A percentile compares a stretch with the other conserved stretches of the same genome.
phyloP scores from a whole-genome alignment of 2,113 vertebrate genomes.

The Gallinago jamesoni region DNA sequence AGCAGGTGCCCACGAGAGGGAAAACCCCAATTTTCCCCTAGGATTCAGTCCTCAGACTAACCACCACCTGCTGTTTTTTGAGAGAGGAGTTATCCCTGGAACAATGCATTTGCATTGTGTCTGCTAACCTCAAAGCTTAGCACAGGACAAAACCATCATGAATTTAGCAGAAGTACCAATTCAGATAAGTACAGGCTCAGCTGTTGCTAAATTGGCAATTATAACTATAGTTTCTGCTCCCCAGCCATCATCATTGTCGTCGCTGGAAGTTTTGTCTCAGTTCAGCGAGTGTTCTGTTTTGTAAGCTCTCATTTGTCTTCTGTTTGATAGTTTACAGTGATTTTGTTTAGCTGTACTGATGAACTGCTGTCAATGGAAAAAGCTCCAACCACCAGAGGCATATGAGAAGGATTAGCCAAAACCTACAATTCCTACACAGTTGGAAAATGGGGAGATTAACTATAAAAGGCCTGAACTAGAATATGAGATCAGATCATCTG shows the following conservation, averaged over 20 bases:
- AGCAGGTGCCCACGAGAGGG: background rate
- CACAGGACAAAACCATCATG: slow-evolving; percentile 34
- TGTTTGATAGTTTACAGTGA: slow-evolving; percentile 47
- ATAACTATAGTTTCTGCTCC: slow-evolving; percentile 17
- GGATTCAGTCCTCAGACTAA: background rate
- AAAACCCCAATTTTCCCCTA: background rate
- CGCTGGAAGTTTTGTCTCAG: slow-evolving; percentile 27
- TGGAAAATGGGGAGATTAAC: slow-evolving; percentile 35
- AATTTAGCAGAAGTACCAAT: slow-evolving; percentile 56
- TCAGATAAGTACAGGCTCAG: slow-evolving; percentile 55
- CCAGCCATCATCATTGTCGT: background rate
- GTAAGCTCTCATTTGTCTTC: slow-evolving; percentile 50
- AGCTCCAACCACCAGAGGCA: slow-evolving; percentile 29
- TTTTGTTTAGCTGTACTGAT: slow-evolving; percentile 48
- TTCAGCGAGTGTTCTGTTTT: slow-evolving; percentile 6
- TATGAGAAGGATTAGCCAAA: slow-evolving; percentile 1
- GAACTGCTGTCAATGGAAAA: slow-evolving; percentile 48
- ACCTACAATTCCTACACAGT: slow-evolving; percentile 26
- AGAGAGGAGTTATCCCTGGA: slow-evolving; percentile 23
- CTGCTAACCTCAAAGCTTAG: slow-evolving; percentile 13
- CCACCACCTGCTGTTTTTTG: background rate
- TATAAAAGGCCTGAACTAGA: slow-evolving; percentile 25
- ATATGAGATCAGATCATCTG: slow-evolving; percentile 16
- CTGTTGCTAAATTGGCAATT: slow-evolving; percentile 58
- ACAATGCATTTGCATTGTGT: slow-evolving; percentile 23